These are phyloP conservation scores for Stichopus horrens DNA, from an alignment of 53 echinoderm and acorn worm genomes.

Conservation along the genomic window DNA sequence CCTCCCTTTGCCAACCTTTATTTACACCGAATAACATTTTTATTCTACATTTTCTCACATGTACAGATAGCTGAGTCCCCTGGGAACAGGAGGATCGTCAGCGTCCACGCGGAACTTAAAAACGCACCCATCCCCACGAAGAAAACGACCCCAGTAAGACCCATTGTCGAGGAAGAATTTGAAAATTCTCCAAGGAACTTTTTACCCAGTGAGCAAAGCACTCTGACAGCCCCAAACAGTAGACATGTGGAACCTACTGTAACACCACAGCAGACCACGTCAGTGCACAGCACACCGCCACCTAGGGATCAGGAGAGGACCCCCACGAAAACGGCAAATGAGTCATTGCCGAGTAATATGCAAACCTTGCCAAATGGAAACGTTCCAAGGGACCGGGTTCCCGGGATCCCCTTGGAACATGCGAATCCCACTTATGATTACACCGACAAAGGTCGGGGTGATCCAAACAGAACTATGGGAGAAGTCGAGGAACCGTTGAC, in stretches of 20 bases:
- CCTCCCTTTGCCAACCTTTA: no score
- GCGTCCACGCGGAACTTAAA: constrained; percentile 60
- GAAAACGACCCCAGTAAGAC: constrained; percentile 11
- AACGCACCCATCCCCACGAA: constrained; percentile 49
- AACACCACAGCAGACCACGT: neutral
- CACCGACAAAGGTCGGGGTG: constrained; percentile 11
- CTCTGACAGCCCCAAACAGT: neutral
- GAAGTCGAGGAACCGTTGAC: constrained; percentile 16
- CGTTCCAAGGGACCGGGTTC: constrained; percentile 1
- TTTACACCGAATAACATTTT: neutral
- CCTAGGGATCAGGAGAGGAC: neutral
- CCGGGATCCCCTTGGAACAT: constrained; percentile 24
- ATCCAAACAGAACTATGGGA: constrained; percentile 8
- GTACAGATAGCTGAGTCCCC: constrained; percentile 31
- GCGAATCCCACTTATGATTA: constrained; percentile 49
- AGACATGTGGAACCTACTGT: neutral
- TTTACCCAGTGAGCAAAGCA: neutral
- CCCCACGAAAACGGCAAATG: neutral
- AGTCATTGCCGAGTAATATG: constrained; percentile 32
- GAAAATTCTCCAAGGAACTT: constrained; percentile 23
- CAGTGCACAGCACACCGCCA: constrained; percentile 17
- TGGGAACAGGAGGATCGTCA: constrained; percentile 57
- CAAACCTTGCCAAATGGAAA: constrained; percentile 46
- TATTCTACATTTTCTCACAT: neutral
- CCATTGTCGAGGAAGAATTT: constrained; percentile 38